Percentiles rank a stretch among this genome's conserved stretches.
These are phyloP conservation scores for Apis florea DNA, from an alignment of 1,140 invertebrate genomes.

Conservation along the genomic window DNA sequence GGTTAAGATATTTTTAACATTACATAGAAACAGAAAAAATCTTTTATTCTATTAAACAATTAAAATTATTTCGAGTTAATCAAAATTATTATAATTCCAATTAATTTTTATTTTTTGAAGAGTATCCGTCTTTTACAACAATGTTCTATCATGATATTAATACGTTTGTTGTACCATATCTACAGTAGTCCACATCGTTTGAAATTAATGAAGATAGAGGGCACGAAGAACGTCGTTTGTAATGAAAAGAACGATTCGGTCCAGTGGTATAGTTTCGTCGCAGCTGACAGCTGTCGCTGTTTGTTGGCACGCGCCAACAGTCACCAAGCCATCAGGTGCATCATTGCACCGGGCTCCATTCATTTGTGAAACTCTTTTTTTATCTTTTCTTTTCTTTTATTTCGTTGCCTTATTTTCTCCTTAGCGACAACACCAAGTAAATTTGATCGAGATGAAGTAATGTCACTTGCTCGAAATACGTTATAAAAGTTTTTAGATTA, in stretches of 20 bases:
- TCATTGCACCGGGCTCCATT: constrained; percentile 63
- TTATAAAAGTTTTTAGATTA: not conserved
- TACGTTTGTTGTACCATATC: not conserved
- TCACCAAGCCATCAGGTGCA: constrained; percentile 67
- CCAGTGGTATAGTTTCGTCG: constrained; percentile 16
- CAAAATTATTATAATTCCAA: not conserved
- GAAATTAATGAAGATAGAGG: not conserved
- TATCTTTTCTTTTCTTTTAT: constrained; percentile 3
- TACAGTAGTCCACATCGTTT: not conserved
- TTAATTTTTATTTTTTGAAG: not conserved
- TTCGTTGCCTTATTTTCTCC: constrained; percentile 10
- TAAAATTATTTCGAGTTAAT: too few species aligned
- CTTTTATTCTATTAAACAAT: too few species aligned
- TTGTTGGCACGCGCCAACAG: constrained; percentile 70
- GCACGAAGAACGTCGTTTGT: not conserved
- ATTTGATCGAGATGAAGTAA: not conserved
- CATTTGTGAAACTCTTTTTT: constrained; percentile 39
- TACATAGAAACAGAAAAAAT: too few species aligned
- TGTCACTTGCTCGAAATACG: not conserved
- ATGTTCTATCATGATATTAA: too few species aligned
- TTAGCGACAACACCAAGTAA: not conserved
- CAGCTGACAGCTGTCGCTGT: constrained; percentile 66
- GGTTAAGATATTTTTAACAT: too few species aligned
- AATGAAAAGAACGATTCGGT: constrained; percentile 21
- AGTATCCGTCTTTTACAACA: not conserved